These are phyloP conservation scores for Samia ricini DNA, from an alignment of 1,140 invertebrate species.

Conservation along the genomic window DNA sequence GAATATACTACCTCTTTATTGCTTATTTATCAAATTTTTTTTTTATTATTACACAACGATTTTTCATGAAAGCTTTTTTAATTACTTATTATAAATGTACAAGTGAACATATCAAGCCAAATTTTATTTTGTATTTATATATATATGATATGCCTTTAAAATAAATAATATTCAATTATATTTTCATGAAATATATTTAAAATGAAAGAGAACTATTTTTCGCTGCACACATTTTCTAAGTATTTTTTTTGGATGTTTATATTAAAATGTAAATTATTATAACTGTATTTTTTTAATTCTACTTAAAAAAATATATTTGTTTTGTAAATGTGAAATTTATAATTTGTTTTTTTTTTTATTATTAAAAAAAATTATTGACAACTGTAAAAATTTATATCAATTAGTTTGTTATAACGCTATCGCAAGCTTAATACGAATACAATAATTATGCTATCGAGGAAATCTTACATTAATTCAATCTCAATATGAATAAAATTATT, in stretches of 20 bases:
- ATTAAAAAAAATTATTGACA: too few species aligned
- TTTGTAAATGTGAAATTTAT: too few species aligned
- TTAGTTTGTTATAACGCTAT: too few species aligned
- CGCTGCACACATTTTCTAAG: conserved; percentile 23
- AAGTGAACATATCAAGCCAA: conserved; percentile 58
- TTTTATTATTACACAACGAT: background rate
- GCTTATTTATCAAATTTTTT: conserved; percentile 15
- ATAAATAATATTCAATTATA: conserved; percentile 46
- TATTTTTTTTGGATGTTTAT: conserved; percentile 21
- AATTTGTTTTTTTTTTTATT: background rate
- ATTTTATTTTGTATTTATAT: conserved; percentile 36
- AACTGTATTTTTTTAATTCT: conserved; percentile 9
- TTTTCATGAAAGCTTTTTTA: background rate
- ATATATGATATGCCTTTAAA: conserved; percentile 24
- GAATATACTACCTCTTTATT: conserved; percentile 49
- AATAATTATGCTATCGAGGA: too few species aligned
- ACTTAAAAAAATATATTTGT: background rate
- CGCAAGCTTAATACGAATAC: too few species aligned
- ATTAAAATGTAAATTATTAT: conserved; percentile 24
- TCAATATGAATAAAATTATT: too few species aligned
- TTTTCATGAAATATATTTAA: conserved; percentile 42
- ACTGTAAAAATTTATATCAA: too few species aligned
- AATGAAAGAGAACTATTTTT: conserved; percentile 41
- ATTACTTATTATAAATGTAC: conserved; percentile 30
- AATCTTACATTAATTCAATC: too few species aligned